Conservation (phyloP, 2,797 vertebrate genomes). For the Liasis olivaceus region DNA sequence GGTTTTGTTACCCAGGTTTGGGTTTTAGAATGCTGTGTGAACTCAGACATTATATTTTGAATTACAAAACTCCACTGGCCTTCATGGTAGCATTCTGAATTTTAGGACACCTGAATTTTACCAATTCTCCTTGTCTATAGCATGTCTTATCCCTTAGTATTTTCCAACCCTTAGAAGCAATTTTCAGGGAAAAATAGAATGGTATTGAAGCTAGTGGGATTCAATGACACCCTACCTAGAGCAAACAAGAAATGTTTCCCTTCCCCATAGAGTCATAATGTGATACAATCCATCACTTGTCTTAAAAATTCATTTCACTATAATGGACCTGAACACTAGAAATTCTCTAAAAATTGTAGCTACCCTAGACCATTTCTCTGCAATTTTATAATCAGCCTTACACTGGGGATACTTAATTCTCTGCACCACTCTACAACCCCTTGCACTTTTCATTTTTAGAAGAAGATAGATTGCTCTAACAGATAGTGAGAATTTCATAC, state of each 20-base stretch:
- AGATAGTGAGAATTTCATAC: slow-evolving; percentile 37
- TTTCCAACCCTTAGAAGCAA: neutral
- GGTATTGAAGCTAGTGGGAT: neutral
- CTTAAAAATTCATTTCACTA: neutral
- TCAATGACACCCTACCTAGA: neutral
- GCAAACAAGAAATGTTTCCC: neutral
- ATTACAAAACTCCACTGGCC: neutral
- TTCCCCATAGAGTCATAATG: neutral
- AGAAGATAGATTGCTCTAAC: neutral
- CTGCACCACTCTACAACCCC: neutral
- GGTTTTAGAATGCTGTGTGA: neutral
- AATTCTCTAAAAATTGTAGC: neutral
- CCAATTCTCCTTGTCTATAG: neutral
- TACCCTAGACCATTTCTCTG: neutral
- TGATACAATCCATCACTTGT: neutral
- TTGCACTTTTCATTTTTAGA: neutral
- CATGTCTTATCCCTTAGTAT: neutral
- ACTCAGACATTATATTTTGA: neutral
- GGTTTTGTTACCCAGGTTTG: neutral
- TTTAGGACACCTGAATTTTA: neutral
- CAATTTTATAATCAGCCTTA: neutral
- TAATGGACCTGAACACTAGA: neutral
- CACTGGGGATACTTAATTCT: neutral
- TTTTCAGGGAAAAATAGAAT: neutral
- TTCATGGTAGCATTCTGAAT: neutral